A percentile compares a stretch with the other conserved stretches of the same genome.
Conservation (phyloP, 37 sponge, comb jelly and placozoan genomes). For the Dysidea cf. avara region DNA sequence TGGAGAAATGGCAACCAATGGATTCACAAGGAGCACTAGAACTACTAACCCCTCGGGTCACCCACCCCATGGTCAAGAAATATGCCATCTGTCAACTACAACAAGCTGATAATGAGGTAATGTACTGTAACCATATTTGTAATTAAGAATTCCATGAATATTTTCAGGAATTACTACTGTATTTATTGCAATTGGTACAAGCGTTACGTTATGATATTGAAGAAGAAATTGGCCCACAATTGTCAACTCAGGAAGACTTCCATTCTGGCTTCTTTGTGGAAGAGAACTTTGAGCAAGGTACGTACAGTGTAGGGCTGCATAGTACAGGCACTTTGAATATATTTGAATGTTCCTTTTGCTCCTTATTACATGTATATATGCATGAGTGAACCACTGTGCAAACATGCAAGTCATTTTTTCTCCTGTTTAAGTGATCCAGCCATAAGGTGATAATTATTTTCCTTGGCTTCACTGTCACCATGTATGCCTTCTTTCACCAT, state of each 20-base stretch:
- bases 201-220: slow-evolving; percentile 72
- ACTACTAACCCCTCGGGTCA: slow-evolving; percentile 62
- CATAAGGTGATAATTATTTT: no score
- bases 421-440: no score
- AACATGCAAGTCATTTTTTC: no score
- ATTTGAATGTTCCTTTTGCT: no score
- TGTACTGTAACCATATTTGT: not conserved
- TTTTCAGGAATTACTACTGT: slow-evolving; percentile 69
- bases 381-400: no score
- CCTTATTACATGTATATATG: no score
- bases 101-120: slow-evolving; percentile 84
- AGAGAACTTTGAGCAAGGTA: not conserved
- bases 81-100: slow-evolving; percentile 90
- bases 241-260: not conserved
- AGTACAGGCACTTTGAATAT: no score
- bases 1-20: slow-evolving; percentile 91
- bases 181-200: slow-evolving; percentile 85
- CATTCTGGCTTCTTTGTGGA: slow-evolving; percentile 2
- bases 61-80: slow-evolving; percentile 62
- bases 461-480: no score
- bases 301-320: not conserved
- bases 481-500: no score
- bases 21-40: slow-evolving; percentile 93
- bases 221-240: no score
- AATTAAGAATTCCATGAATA: no score